Percentiles rank a stretch among this genome's conserved stretches.
phyloP scores from a whole-genome alignment of 2,888 invertebrate species.

The Ferrisia virgata region DNA sequence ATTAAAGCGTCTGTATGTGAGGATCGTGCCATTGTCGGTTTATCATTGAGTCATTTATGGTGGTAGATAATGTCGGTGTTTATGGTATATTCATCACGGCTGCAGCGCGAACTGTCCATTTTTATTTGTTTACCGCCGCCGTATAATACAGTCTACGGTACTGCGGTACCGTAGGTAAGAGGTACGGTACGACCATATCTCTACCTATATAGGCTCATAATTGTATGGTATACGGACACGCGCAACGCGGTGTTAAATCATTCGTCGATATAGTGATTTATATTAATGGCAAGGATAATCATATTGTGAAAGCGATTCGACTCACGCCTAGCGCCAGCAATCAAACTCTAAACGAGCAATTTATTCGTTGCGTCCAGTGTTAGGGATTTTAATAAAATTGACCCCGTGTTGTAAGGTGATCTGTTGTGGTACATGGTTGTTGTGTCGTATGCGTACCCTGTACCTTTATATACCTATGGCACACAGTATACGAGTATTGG shows the following conservation, averaged over 20 bases:
- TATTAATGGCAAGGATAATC: not conserved
- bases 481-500: not conserved
- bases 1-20: not conserved
- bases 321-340: not conserved
- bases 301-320: not conserved
- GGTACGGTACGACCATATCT: too few relatives aligned
- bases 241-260: slow-evolving; percentile 4
- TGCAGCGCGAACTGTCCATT: not conserved
- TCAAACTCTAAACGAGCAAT: not conserved
- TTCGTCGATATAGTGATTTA: slow-evolving; percentile 26
- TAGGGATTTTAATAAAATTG: not conserved
- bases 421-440: not conserved
- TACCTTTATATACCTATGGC: not conserved
- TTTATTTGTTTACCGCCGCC: slow-evolving; percentile 7
- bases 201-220: too few relatives aligned
- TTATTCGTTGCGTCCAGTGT: not conserved
- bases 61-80: slow-evolving; percentile 21
- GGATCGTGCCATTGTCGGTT: slow-evolving; percentile 30
- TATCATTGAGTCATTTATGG: slow-evolving; percentile 6
- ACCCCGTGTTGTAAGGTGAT: not conserved
- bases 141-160: too few relatives aligned
- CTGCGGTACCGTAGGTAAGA: too few relatives aligned
- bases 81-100: slow-evolving; percentile 18
- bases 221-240: not conserved
- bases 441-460: not conserved